A percentile compares a stretch with the other conserved stretches of the same genome.
These are phyloP conservation scores for Tympanuchus pallidicinctus DNA, from an alignment of 2,113 vertebrate genomes.

Conservation along the genomic window DNA sequence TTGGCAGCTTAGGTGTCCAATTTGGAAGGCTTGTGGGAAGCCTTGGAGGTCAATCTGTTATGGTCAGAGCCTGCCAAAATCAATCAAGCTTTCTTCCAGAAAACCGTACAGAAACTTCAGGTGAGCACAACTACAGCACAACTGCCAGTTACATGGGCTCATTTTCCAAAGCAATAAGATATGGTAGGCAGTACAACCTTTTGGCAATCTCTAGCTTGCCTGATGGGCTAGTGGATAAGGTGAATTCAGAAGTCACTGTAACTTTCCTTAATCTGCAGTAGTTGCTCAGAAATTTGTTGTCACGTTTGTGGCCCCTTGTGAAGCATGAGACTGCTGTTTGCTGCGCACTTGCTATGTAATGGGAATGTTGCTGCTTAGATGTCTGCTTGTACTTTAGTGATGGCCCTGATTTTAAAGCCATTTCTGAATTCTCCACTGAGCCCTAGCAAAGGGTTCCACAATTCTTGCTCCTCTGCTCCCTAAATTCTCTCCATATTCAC, in stretches of 20 bases:
- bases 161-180: slow-evolving; percentile 31
- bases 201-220: background rate
- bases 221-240: background rate
- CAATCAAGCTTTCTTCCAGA: slow-evolving; percentile 6
- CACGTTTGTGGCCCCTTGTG: background rate
- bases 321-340: background rate
- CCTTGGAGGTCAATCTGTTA: background rate
- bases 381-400: background rate
- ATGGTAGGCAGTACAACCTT: fast-evolving
- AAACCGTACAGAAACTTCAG: slow-evolving; percentile 22
- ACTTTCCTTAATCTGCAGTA: background rate
- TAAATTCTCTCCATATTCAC: background rate
- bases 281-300: background rate
- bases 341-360: background rate
- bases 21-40: background rate
- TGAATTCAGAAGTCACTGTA: background rate
- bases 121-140: slow-evolving; percentile 35
- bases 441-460: background rate
- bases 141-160: background rate
- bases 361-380: background rate
- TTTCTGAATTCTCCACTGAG: background rate
- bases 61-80: background rate
- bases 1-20: background rate
- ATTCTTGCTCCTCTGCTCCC: background rate
- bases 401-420: background rate